Evolutionary conservation across 1,140 invertebrate species (phyloP).

Genomic region (Drosophila lacteicornis): DNA sequence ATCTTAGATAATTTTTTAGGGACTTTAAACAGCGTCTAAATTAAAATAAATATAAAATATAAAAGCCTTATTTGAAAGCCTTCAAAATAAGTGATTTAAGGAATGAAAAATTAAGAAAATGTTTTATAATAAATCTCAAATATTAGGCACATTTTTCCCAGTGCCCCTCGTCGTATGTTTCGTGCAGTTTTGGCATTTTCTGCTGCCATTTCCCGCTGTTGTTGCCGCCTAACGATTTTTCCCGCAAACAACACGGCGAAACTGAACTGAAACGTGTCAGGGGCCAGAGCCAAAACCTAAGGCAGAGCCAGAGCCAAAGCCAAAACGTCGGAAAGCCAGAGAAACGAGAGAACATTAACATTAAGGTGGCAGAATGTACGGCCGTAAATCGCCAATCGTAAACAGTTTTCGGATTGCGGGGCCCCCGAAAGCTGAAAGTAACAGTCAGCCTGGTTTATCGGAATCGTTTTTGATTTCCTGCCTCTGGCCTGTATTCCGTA

Average conservation of each 20-base stretch:
- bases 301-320: not conserved
- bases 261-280: conserved; percentile 43
- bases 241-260: conserved; percentile 55
- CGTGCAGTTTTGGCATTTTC: conserved; percentile 74
- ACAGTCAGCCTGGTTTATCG: conserved; percentile 62
- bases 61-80: too few relatives aligned
- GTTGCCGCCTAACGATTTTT: conserved; percentile 79
- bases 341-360: conserved; percentile 37
- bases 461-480: conserved; percentile 67
- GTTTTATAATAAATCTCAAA: not conserved
- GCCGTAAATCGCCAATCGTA: conserved; percentile 51
- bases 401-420: conserved; percentile 31
- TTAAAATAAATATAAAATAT: not conserved
- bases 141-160: conserved; percentile 14
- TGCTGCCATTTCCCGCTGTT: conserved; percentile 52
- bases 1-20: too few relatives aligned
- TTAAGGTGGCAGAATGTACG: conserved; percentile 29
- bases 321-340: not conserved
- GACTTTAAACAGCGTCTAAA: not conserved
- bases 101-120: too few relatives aligned
- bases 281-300: conserved; percentile 6
- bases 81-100: not conserved
- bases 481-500: conserved; percentile 48
- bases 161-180: conserved; percentile 42
- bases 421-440: conserved; percentile 49